A percentile compares a stretch with the other conserved stretches of the same genome.
Evolutionary conservation across 2,888 invertebrate species (phyloP).

Genomic region (Drosophila rellima): DNA sequence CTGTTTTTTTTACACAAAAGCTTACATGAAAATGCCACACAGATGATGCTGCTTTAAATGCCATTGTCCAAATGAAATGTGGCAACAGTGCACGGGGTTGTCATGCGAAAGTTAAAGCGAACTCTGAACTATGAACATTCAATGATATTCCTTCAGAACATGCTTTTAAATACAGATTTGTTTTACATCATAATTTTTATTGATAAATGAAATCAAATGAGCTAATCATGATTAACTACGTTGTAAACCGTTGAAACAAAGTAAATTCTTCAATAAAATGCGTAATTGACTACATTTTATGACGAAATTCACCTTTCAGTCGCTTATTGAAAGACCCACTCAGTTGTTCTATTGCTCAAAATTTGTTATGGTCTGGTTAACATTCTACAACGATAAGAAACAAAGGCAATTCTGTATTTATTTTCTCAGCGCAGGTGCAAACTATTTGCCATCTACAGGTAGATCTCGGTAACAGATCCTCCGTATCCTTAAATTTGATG

Average conservation of each 20-base stretch:
- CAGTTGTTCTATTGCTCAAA: not conserved
- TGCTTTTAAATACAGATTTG: not conserved
- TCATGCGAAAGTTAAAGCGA: not conserved
- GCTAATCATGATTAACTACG: no score
- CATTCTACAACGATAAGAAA: not conserved
- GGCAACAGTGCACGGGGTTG: conserved; percentile 31
- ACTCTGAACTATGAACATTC: conserved; percentile 3
- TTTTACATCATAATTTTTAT: not conserved
- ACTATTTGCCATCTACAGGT: conserved; percentile 13
- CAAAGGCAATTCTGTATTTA: not conserved
- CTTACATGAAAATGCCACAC: conserved; percentile 58
- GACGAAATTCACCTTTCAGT: not conserved
- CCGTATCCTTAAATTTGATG: not conserved
- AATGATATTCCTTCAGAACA: not conserved
- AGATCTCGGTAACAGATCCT: conserved; percentile 8
- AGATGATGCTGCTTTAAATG: conserved; percentile 40
- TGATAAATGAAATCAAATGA: not conserved
- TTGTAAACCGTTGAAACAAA: not conserved
- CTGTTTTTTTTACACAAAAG: conserved; percentile 35
- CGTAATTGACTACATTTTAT: not conserved
- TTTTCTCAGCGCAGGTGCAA: conserved; percentile 9
- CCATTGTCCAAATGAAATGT: conserved; percentile 41
- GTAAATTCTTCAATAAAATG: not conserved
- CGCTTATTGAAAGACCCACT: not conserved
- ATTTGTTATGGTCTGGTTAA: not conserved